phyloP scores from a whole-genome alignment of 2,113 vertebrate genomes.

The Spizaetus ornatus region DNA sequence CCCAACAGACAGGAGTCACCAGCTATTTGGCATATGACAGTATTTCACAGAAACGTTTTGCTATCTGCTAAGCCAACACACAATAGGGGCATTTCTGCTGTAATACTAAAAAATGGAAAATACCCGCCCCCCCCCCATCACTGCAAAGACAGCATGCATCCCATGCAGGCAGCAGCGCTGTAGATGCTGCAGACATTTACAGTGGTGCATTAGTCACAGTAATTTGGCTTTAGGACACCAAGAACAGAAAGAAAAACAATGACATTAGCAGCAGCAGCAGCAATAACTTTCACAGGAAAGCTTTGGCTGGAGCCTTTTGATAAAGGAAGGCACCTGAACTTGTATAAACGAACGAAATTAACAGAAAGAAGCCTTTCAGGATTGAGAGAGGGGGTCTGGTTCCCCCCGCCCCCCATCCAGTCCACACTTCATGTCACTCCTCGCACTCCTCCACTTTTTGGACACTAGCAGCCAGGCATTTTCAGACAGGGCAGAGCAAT shows the following conservation, averaged over 20 bases:
- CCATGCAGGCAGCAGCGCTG: background rate
- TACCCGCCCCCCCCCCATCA: too few species aligned
- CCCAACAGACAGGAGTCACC: background rate
- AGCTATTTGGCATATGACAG: background rate
- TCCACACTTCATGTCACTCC: rapidly evolving
- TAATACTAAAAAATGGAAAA: background rate
- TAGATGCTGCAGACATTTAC: background rate
- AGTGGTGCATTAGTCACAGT: background rate
- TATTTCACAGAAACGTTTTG: background rate
- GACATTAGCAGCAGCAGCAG: background rate
- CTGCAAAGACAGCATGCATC: background rate
- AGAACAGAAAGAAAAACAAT: constrained; percentile 7
- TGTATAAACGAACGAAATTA: background rate
- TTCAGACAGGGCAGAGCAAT: background rate
- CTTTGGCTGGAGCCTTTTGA: background rate
- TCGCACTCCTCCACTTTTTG: rapidly evolving
- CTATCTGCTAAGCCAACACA: background rate
- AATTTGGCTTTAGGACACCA: constrained; percentile 13
- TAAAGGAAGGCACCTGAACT: background rate
- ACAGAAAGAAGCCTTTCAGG: background rate
- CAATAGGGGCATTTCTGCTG: background rate
- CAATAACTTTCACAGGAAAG: background rate
- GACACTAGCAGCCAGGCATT: background rate
- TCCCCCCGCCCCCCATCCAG: too few species aligned
- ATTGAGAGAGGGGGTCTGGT: background rate